Evolutionary conservation across 2,888 invertebrate species (phyloP).

Genomic region (Ceramica pisi): DNA sequence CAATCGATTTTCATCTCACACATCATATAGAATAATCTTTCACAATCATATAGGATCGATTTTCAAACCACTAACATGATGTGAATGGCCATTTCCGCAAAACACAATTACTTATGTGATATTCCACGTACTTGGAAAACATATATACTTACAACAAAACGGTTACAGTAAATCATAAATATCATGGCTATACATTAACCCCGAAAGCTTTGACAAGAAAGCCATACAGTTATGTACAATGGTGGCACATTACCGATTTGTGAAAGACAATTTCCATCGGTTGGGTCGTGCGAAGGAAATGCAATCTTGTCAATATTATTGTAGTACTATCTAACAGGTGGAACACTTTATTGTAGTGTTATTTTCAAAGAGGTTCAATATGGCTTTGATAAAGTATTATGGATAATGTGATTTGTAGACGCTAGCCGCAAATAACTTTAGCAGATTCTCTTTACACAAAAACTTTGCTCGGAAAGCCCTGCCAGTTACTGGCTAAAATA

Average conservation of each 20-base stretch:
- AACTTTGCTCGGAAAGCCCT: neutral
- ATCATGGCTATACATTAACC: slow-evolving; percentile 57
- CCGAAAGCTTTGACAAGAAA: slow-evolving; percentile 57
- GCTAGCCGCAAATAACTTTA: slow-evolving; percentile 6
- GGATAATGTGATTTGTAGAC: slow-evolving; percentile 22
- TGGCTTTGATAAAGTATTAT: slow-evolving; percentile 41
- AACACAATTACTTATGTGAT: slow-evolving; percentile 28
- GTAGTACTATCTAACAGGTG: slow-evolving; percentile 45
- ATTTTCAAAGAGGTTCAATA: slow-evolving; percentile 34
- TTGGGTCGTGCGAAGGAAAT: slow-evolving; percentile 69
- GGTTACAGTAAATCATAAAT: slow-evolving; percentile 49
- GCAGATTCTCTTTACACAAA: neutral
- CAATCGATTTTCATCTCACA: too few species aligned
- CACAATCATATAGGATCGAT: slow-evolving; percentile 11
- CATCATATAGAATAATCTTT: too few species aligned
- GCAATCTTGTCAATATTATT: slow-evolving; percentile 52
- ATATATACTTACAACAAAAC: slow-evolving; percentile 21
- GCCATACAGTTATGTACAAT: slow-evolving; percentile 65
- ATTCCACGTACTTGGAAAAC: slow-evolving; percentile 14
- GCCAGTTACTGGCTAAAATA: neutral
- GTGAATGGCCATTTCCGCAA: slow-evolving; percentile 24
- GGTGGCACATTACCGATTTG: slow-evolving; percentile 80
- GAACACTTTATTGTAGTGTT: slow-evolving; percentile 46
- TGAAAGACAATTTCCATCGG: slow-evolving; percentile 80
- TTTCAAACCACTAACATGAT: slow-evolving; percentile 18